Evolutionary conservation across 1,140 invertebrate genomes (phyloP), one percentile per base, ranked within the genome.

Genomic region (Drosophila seguyi): DNA sequence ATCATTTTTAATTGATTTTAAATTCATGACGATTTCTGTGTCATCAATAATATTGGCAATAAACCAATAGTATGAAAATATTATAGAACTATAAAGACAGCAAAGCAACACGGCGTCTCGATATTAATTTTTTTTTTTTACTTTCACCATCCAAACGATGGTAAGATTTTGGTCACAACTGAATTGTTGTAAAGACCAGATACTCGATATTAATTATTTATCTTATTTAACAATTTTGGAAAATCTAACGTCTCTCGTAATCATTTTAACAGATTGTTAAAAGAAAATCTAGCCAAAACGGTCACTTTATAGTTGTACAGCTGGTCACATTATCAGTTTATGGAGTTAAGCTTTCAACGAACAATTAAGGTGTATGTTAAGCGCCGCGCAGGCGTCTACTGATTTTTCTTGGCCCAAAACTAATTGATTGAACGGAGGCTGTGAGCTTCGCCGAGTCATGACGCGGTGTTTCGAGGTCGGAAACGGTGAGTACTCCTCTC

Each of bases 401-500:
- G 76, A 60, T 69, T 76, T 79, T 66, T 52, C 16, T 59, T 44
- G 13, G 42, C 34, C 53, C 27, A 52, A 31, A 45, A 47, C 48
- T 18, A 34, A 45, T 44, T 69, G 55, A 48, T 63, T 50, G 48
- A 77, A 42, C 36, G 47, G 50, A 69, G 69, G 45, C 74, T 50
- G 75, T 34, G 22, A 71, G 50, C 68, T 69, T 75, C 56, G 79
- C 50, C 68, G 56, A 69, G 62, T 79, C 80, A 69, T 69, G 61
- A 27, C n/a, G 42, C 50, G 42, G 29, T 25, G 7, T 58, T 71
- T 76, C 38, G 59, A 75, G 75, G 60, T 78, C 61, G 39, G 41
- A 44, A 55, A 44, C 60, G 47, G 53, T 66, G 50, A 52, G 55
- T 56, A 75, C 69, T 47, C 59, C 52, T 55, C 52, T 55, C 59